Percentiles rank a stretch among this genome's conserved stretches.
Conservation (phyloP, 2,113 vertebrate species). For the Trochalopteron elliotii region DNA sequence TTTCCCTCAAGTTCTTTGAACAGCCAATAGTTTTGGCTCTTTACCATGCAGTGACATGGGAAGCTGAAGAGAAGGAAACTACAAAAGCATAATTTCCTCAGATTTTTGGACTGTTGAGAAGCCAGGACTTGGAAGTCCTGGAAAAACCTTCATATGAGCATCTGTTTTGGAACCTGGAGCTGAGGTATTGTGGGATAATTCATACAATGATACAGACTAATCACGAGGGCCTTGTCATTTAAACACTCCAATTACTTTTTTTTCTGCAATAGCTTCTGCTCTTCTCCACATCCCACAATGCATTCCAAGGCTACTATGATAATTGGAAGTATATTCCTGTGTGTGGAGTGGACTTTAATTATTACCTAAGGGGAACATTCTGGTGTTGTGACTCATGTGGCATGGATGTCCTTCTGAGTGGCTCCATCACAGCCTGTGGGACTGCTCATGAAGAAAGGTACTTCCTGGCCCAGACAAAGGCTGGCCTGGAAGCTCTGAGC, state of each 20-base stretch:
- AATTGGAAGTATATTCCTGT: slow-evolving; percentile 46
- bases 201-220: neutral
- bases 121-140: neutral
- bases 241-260: neutral
- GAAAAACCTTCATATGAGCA: neutral
- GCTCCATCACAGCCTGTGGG: neutral
- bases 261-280: slow-evolving; percentile 1
- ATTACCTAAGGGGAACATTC: neutral
- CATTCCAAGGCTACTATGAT: slow-evolving; percentile 18
- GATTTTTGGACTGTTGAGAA: neutral
- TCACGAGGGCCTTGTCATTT: slow-evolving; percentile 11
- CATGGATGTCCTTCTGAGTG: neutral
- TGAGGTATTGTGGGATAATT: slow-evolving; percentile 6
- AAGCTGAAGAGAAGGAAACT: neutral
- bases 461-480: neutral
- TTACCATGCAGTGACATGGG: neutral
- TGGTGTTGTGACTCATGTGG: neutral
- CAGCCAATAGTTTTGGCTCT: neutral
- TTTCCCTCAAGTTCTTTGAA: neutral
- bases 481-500: neutral
- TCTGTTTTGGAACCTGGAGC: neutral
- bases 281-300: neutral
- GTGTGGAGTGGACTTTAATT: slow-evolving; percentile 24
- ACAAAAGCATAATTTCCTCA: neutral
- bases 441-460: neutral